Evolutionary conservation across 2,888 invertebrate species (phyloP).

Genomic region (Fragum whitleyi): DNA sequence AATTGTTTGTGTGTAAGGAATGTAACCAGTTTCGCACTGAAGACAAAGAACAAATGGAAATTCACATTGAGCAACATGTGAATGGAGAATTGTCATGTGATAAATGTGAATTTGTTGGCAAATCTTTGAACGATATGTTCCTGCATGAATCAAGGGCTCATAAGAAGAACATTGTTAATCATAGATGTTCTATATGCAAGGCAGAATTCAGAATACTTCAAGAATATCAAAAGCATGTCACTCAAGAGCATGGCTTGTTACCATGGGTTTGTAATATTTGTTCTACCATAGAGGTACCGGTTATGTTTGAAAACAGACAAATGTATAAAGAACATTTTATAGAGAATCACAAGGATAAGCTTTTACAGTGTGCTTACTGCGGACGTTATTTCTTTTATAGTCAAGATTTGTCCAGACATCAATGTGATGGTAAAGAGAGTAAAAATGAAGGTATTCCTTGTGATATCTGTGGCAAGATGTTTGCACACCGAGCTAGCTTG

Average conservation of each 20-base stretch:
- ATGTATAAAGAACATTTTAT: neutral
- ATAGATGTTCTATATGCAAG: neutral
- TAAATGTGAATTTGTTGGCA: constrained; percentile 10
- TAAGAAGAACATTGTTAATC: neutral
- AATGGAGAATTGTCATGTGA: constrained; percentile 29
- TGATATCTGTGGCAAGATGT: neutral
- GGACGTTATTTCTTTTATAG: neutral
- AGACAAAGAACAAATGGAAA: constrained; percentile 15
- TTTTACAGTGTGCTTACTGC: neutral
- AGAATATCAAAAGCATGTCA: neutral
- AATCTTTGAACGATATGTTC: neutral
- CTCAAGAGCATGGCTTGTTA: neutral
- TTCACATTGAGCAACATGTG: constrained; percentile 31
- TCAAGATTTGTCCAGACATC: neutral
- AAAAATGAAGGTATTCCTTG: neutral
- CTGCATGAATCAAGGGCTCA: constrained; percentile 18
- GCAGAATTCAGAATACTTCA: neutral
- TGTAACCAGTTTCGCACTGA: constrained; percentile 28
- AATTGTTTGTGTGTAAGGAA: constrained; percentile 15
- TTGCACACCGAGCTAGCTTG: neutral
- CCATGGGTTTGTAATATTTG: neutral
- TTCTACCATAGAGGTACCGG: neutral
- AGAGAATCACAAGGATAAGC: neutral
- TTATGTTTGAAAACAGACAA: neutral
- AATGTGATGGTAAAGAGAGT: neutral